These are phyloP conservation scores for Leptoclinus maculatus DNA, from an alignment of 2,797 vertebrate genomes.

Conservation along the genomic window DNA sequence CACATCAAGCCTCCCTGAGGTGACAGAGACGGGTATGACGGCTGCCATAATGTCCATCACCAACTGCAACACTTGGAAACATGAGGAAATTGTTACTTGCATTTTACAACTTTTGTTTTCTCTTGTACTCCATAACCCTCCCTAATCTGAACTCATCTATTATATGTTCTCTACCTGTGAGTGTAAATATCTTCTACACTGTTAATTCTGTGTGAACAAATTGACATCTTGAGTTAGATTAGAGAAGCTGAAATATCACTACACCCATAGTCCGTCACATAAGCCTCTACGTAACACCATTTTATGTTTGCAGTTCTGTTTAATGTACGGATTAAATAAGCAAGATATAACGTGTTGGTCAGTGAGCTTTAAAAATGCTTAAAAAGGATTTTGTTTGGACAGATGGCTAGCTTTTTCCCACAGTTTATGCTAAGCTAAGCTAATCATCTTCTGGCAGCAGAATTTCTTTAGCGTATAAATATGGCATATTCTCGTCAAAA, in stretches of 20 bases:
- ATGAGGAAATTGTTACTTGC: neutral
- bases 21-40: neutral
- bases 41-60: neutral
- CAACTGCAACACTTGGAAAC: neutral
- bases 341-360: neutral
- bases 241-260: neutral
- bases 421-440: neutral
- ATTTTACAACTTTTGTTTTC: neutral
- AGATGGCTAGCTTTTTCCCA: neutral
- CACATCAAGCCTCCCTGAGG: conserved; percentile 22
- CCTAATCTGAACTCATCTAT: neutral
- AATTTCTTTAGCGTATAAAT: neutral
- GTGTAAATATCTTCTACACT: neutral
- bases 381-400: neutral
- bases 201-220: neutral
- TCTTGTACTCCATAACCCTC: neutral
- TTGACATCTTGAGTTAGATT: neutral
- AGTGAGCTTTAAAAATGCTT: neutral
- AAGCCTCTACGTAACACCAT: neutral
- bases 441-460: neutral
- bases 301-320: neutral
- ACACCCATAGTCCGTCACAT: neutral
- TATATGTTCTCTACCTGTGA: neutral
- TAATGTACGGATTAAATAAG: neutral
- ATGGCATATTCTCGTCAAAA: neutral